A percentile compares a stretch with the other conserved stretches of the same genome.
These are phyloP conservation scores for Varanus komodoensis DNA, from an alignment of 2,113 vertebrate species.

Conservation along the genomic window DNA sequence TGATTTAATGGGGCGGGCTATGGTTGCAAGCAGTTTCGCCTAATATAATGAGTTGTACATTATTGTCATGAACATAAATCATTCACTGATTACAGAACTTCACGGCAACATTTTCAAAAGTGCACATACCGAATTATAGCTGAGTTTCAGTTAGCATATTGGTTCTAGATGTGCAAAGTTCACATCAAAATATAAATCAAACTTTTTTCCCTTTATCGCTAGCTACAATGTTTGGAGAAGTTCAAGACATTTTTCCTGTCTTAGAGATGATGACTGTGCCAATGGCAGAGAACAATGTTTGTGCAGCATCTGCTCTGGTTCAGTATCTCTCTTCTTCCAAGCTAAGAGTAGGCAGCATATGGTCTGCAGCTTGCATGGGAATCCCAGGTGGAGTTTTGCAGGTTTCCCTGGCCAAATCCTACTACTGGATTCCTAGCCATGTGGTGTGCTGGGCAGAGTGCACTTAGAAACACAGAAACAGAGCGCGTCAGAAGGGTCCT, in stretches of 20 bases:
- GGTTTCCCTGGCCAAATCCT: no score
- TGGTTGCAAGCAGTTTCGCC: not conserved
- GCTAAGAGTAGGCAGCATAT: no score
- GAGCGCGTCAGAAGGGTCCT: no score
- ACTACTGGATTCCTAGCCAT: no score
- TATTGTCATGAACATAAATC: not conserved
- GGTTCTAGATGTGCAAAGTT: not conserved
- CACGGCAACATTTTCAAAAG: not conserved
- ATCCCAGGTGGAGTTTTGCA: no score
- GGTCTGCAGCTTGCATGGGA: no score
- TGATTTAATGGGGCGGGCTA: no score
- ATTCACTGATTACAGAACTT: not conserved
- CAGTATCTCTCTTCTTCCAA: not conserved
- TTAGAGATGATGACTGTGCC: no score
- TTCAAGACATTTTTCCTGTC: not conserved
- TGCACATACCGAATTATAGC: not conserved
- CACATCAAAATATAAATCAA: not conserved
- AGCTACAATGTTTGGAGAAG: not conserved
- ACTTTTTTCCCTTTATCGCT: not conserved
- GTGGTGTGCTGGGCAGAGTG: no score
- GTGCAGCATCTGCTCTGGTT: not conserved
- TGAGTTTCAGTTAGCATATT: not conserved
- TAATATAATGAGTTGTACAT: not conserved
- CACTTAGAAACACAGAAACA: no score
- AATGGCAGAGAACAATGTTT: not conserved